Evolutionary conservation across 2,797 vertebrate genomes (phyloP), one percentile per base, ranked within the genome.

Genomic region (Poecilia wingei): DNA sequence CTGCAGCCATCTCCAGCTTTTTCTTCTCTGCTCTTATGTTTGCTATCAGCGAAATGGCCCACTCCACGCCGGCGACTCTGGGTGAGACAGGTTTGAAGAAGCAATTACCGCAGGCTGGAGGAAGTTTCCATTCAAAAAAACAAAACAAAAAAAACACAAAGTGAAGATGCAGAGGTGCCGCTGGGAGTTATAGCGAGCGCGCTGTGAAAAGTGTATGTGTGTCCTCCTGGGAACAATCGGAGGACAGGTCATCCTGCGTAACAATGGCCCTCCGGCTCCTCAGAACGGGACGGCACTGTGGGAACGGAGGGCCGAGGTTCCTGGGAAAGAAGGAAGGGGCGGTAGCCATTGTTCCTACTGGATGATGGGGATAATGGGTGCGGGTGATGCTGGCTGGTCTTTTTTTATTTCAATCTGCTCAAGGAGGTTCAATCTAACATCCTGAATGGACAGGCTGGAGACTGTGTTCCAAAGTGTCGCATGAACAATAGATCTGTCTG

Each of bases 361-460:
- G 88, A 89, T 85, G 88, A 89, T 90, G 82, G 84, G 84, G 90
- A 88, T 91, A 85, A 89, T 87, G 81, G 86, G 84, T 81, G 86
- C 20, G 83, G 76, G 86, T 87, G 90, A 94, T 92, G 84, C 88
- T 88, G 80, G 77, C 75, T 86, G 76, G 51, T 82, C 28, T 61
- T 85, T 81, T 66, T 49, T 75, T 59, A 74, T 68, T 81, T 81
- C 73, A 77, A 53, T 64, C 79, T 86, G 61, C 41, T 76, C 33
- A 76, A 85, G 82, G 88, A 87, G 82, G 84, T 86, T 74, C 83
- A 89, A 73, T 86, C 75, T 79, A 80, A 94, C 94, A 95, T 95
- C 95, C 95, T 95, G 94, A 89, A 84, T 83, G 88, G 92, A 90
- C 85, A 85, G 84, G 66, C 86, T 16, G 88, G 89, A 88, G 91